phyloP scores from a whole-genome alignment of 2,888 invertebrate species.

The Napeogenes inachia region DNA sequence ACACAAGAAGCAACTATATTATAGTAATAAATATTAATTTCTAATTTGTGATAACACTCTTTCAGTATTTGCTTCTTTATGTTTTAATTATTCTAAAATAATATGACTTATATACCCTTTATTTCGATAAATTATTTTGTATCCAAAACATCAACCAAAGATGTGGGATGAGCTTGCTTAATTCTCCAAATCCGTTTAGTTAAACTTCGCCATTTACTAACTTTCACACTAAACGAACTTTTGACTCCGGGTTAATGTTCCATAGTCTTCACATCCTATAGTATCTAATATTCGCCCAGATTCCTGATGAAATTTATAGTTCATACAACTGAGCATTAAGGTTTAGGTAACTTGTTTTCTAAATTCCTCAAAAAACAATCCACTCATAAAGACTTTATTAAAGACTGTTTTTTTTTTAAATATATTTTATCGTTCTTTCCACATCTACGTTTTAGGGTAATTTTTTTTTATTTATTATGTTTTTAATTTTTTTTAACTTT shows the following conservation, averaged over 20 bases:
- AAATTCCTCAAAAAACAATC: neutral
- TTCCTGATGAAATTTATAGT: neutral
- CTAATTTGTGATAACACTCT: too few species aligned
- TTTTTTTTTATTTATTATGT: too few species aligned
- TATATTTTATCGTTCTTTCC: too few species aligned
- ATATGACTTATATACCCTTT: neutral
- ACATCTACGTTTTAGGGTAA: too few species aligned
- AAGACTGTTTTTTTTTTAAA: neutral
- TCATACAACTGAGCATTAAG: neutral
- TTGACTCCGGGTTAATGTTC: slow-evolving; percentile 13
- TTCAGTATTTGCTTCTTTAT: too few species aligned
- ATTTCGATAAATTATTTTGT: neutral
- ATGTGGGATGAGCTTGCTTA: slow-evolving; percentile 8
- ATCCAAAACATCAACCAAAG: neutral
- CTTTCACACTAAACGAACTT: slow-evolving; percentile 17
- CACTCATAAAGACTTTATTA: neutral
- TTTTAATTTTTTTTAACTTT: too few species aligned
- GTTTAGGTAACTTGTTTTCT: neutral
- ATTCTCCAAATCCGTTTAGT: slow-evolving; percentile 11
- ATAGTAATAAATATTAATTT: too few species aligned
- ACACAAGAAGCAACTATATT: neutral
- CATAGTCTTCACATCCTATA: slow-evolving; percentile 10
- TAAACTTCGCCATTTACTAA: slow-evolving; percentile 22
- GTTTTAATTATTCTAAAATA: too few species aligned
- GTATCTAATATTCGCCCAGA: neutral